Conservation (phyloP, 2,888 invertebrate genomes). For the Cerastis rubricosa region DNA sequence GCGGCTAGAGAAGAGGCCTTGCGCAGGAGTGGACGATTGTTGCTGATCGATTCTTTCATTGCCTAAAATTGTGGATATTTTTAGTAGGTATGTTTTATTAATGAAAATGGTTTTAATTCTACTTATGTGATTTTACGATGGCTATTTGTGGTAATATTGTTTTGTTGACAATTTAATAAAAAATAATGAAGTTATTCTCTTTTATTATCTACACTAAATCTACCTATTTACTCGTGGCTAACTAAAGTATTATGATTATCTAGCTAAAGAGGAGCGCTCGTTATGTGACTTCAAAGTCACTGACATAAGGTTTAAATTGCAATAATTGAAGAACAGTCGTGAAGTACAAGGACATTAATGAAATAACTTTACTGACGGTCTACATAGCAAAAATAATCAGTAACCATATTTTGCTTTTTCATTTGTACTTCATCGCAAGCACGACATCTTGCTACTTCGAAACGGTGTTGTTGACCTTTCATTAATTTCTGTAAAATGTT, state of each 20-base stretch:
- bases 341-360: not conserved
- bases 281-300: not conserved
- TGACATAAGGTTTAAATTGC: slow-evolving; percentile 7
- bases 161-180: not conserved
- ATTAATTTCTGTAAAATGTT: slow-evolving; percentile 36
- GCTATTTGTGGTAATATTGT: not conserved
- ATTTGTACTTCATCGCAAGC: slow-evolving; percentile 22
- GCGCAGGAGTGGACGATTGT: slow-evolving; percentile 95
- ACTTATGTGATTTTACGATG: not conserved
- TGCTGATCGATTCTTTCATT: slow-evolving; percentile 96
- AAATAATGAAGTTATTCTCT: not conserved
- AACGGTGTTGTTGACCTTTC: slow-evolving; percentile 34
- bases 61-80: slow-evolving; percentile 83
- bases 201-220: not conserved
- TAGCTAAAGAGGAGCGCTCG: not conserved
- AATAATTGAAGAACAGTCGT: not conserved
- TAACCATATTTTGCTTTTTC: slow-evolving; percentile 27
- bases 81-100: not conserved
- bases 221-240: not conserved
- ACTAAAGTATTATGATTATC: not conserved
- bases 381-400: slow-evolving; percentile 23
- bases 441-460: slow-evolving; percentile 18
- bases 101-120: not conserved
- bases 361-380: not conserved
- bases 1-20: slow-evolving; percentile 98